These are phyloP conservation scores for Coturnix japonica DNA, from an alignment of 2,113 vertebrate species.

Conservation along the genomic window DNA sequence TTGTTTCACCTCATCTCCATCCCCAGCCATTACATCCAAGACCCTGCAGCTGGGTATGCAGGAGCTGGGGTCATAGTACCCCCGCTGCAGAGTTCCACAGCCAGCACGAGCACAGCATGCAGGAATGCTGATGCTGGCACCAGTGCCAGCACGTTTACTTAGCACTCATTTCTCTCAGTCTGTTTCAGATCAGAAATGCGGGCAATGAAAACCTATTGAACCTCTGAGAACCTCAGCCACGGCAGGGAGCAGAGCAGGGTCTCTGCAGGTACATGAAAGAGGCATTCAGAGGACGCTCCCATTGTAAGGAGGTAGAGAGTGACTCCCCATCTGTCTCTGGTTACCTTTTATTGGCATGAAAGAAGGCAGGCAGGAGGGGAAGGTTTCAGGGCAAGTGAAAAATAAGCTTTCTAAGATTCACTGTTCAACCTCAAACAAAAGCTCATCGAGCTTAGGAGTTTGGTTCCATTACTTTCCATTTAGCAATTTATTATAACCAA, in stretches of 20 bases:
- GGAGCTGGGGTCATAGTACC: slow-evolving; percentile 20
- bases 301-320: slow-evolving; percentile 21
- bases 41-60: slow-evolving; percentile 44
- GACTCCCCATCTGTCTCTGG: slow-evolving; percentile 42
- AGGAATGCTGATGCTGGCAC: slow-evolving; percentile 75
- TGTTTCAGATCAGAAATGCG: slow-evolving; percentile 76
- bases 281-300: slow-evolving; percentile 34
- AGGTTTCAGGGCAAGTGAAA: slow-evolving; percentile 53
- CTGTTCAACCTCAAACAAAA: slow-evolving; percentile 57
- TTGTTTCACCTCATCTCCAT: neutral
- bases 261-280: slow-evolving; percentile 66
- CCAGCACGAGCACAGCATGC: slow-evolving; percentile 16
- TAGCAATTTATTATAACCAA: slow-evolving; percentile 8
- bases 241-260: neutral
- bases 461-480: slow-evolving; percentile 32
- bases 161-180: slow-evolving; percentile 78
- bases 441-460: neutral
- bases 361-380: neutral
- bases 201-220: slow-evolving; percentile 69
- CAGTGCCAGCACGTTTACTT: slow-evolving; percentile 69
- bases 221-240: neutral
- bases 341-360: slow-evolving; percentile 69
- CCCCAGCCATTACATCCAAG: slow-evolving; percentile 6
- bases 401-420: slow-evolving; percentile 54
- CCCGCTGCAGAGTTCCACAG: neutral